Conservation (phyloP, 2,797 vertebrate species). For the Myiotriccus ornatus region DNA sequence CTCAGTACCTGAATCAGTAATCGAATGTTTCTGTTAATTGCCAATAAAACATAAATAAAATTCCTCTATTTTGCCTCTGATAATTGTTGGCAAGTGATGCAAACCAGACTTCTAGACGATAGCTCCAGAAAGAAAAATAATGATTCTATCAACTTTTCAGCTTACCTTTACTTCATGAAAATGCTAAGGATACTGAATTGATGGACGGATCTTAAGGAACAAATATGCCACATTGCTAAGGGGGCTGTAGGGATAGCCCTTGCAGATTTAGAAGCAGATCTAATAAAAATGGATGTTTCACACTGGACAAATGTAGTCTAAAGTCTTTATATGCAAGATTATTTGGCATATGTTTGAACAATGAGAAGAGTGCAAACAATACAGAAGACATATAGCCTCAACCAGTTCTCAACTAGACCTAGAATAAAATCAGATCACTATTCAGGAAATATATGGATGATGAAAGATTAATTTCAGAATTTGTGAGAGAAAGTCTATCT, state of each 20-base stretch:
- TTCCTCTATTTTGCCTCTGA: background rate
- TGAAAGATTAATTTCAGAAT: background rate
- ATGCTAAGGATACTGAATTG: background rate
- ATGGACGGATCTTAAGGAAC: background rate
- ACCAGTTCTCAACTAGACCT: background rate
- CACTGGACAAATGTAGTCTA: background rate
- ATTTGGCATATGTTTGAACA: background rate
- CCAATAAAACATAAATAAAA: background rate
- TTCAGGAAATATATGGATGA: background rate
- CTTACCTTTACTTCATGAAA: background rate
- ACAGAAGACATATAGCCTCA: background rate
- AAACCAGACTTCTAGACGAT: background rate
- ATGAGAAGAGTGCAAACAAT: background rate
- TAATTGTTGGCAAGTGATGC: background rate
- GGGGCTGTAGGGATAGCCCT: background rate
- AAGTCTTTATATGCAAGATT: background rate
- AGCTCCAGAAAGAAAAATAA: background rate
- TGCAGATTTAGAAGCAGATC: background rate
- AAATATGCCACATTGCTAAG: background rate
- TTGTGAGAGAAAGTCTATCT: background rate
- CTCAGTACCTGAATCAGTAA: background rate
- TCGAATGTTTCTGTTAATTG: background rate
- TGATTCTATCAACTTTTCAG: background rate
- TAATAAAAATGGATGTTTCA: background rate
- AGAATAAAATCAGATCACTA: background rate